Evolutionary conservation across 2,797 vertebrate species (phyloP).

Genomic region (Gouania willdenowi): DNA sequence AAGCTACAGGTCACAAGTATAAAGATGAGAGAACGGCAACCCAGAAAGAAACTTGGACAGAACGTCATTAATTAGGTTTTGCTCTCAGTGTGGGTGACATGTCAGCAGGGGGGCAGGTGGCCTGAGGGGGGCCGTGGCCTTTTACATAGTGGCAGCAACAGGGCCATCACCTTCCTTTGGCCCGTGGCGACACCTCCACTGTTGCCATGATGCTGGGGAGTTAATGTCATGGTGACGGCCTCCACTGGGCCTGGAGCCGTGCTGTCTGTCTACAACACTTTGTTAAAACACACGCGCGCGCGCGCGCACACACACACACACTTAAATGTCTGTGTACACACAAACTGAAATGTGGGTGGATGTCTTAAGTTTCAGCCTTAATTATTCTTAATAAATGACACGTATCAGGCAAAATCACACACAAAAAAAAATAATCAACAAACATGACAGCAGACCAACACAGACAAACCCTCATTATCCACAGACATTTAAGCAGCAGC

Average conservation of each 20-base stretch:
- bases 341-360: too few species aligned
- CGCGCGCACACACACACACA: neutral
- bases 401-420: neutral
- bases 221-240: too few species aligned
- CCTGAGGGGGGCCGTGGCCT: conserved; percentile 61
- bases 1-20: neutral
- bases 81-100: conserved; percentile 54
- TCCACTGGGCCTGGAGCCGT: too few species aligned
- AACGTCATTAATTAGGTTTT: conserved; percentile 50
- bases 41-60: conserved; percentile 16
- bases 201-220: too few species aligned
- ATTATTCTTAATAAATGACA: too few species aligned
- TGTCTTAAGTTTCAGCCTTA: too few species aligned
- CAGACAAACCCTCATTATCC: too few species aligned
- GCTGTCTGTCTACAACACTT: conserved; percentile 52
- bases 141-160: conserved; percentile 48
- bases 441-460: too few species aligned
- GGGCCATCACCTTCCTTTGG: conserved; percentile 49
- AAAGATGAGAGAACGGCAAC: conserved; percentile 5
- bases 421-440: too few species aligned
- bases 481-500: too few species aligned
- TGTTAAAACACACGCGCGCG: conserved; percentile 3
- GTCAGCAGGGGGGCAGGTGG: conserved; percentile 38
- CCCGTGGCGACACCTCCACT: conserved; percentile 56
- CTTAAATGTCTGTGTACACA: neutral